phyloP scores from a whole-genome alignment of 2,113 vertebrate species.

The Xenotilapia flavipinnis region DNA sequence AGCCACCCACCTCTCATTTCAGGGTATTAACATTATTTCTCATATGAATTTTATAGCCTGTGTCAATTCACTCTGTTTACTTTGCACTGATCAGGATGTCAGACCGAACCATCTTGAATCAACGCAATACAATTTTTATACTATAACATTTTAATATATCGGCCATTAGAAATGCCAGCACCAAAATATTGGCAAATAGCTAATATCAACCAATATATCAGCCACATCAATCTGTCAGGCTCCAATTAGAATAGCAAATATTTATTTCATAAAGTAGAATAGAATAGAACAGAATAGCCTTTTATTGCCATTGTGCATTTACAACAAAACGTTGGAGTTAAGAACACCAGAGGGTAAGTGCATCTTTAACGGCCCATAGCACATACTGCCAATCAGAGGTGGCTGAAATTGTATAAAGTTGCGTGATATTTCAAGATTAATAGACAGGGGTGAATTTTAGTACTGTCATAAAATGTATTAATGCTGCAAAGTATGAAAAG shows the following conservation, averaged over 20 bases:
- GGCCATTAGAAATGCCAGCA: background rate
- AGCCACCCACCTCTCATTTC: background rate
- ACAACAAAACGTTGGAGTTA: accelerated
- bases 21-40: background rate
- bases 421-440: background rate
- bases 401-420: background rate
- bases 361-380: accelerated
- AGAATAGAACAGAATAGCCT: accelerated
- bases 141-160: background rate
- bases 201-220: background rate
- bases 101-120: background rate
- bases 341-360: background rate
- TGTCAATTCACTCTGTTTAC: background rate
- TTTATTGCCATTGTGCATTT: background rate
- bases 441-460: background rate
- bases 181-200: background rate
- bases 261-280: accelerated
- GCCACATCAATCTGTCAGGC: background rate
- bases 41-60: background rate
- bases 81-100: background rate
- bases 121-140: background rate
- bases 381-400: background rate
- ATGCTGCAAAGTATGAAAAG: background rate
- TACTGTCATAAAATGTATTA: accelerated
- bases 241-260: background rate